Evolutionary conservation across 2,888 invertebrate genomes (phyloP).

Genomic region (Perizoma flavofasciatum): DNA sequence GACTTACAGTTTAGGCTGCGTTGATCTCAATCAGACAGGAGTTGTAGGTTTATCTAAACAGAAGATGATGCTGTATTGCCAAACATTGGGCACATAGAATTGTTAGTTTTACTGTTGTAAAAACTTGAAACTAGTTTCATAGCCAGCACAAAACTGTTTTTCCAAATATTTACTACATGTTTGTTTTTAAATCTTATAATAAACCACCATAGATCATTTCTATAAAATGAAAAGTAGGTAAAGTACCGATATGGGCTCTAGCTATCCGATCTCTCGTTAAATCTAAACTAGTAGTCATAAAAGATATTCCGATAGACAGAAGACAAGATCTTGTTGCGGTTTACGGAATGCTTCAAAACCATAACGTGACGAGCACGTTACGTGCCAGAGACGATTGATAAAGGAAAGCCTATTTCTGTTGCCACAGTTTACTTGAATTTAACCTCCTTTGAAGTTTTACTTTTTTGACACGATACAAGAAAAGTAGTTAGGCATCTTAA

Average conservation of each 20-base stretch:
- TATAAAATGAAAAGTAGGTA: constrained; percentile 9
- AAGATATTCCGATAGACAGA: constrained; percentile 3
- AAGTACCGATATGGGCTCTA: constrained; percentile 11
- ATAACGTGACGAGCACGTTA: background rate
- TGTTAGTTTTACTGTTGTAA: background rate
- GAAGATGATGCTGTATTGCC: background rate
- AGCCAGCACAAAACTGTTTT: background rate
- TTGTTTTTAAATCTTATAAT: background rate
- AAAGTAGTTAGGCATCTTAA: no score
- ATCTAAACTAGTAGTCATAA: constrained; percentile 13
- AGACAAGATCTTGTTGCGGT: background rate
- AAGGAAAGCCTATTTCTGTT: no score
- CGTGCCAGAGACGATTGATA: no score
- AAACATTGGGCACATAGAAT: background rate
- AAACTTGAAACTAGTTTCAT: background rate
- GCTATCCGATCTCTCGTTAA: constrained; percentile 12
- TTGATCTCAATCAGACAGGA: no score
- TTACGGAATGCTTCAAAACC: background rate
- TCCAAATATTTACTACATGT: background rate
- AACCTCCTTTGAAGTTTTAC: no score
- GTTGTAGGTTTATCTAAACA: no score
- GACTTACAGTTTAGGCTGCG: no score
- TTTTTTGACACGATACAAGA: no score
- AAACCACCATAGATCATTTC: background rate
- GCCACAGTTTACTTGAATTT: no score